Percentiles rank a stretch among this genome's conserved stretches.
phyloP scores from a whole-genome alignment of 2,888 invertebrate genomes.

The Idaea dimidiata region DNA sequence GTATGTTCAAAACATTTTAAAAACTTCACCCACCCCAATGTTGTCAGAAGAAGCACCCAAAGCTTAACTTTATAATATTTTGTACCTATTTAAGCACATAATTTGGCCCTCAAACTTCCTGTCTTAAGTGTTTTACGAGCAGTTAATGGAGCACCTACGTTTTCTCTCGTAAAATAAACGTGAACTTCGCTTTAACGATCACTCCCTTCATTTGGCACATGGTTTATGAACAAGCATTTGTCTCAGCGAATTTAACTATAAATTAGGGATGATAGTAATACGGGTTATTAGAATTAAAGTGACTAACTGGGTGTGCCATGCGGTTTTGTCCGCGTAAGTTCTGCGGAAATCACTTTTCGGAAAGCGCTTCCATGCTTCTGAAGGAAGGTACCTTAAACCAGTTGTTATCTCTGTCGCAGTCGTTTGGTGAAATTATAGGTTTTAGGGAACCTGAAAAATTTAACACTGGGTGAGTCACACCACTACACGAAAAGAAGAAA shows the following conservation, averaged over 20 bases:
- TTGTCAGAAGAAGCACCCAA: background rate
- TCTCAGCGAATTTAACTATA: background rate
- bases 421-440: no score
- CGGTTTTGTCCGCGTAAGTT: no score
- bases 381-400: no score
- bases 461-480: no score
- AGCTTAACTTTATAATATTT: background rate
- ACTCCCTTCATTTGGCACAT: background rate
- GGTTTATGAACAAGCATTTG: background rate
- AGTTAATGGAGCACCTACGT: constrained; percentile 55
- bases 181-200: constrained; percentile 21
- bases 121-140: constrained; percentile 44
- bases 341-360: no score
- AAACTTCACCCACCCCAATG: background rate
- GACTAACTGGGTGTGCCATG: background rate
- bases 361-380: no score
- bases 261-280: background rate
- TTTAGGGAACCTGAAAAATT: no score
- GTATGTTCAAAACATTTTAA: no score
- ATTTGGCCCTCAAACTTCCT: constrained; percentile 16
- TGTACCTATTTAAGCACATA: constrained; percentile 1
- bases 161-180: constrained; percentile 52
- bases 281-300: background rate
- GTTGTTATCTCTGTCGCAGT: no score
- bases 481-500: no score